Percentiles rank a stretch among this genome's conserved stretches.
phyloP scores from a whole-genome alignment of 2,888 invertebrate genomes.

The Stenotaenia linearis region DNA sequence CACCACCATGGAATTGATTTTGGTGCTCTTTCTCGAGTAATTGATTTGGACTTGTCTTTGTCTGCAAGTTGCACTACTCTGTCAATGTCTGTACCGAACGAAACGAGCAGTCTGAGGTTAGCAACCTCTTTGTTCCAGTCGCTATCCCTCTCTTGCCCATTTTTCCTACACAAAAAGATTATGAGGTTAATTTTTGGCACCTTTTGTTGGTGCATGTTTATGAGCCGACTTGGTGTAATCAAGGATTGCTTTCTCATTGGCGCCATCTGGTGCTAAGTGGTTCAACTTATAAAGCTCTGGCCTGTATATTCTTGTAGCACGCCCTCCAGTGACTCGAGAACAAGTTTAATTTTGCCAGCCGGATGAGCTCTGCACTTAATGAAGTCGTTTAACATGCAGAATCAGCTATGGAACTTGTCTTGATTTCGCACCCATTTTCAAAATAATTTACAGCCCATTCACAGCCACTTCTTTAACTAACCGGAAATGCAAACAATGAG shows the following conservation, averaged over 20 bases:
- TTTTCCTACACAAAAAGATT: background rate
- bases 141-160: background rate
- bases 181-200: background rate
- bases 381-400: background rate
- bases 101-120: background rate
- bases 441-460: background rate
- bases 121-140: background rate
- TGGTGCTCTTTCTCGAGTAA: background rate
- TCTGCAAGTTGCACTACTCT: background rate
- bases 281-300: background rate
- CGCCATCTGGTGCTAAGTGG: constrained; percentile 9
- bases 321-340: background rate
- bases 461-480: background rate
- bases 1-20: constrained; percentile 4
- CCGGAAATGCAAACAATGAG: background rate
- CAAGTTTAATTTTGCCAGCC: constrained; percentile 5
- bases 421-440: background rate
- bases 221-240: background rate
- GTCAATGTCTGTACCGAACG: background rate
- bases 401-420: background rate
- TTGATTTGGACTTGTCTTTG: constrained; percentile 5
- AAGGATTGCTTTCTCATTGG: constrained; percentile 1
- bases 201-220: background rate
- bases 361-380: background rate
- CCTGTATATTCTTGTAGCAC: background rate